Evolutionary conservation across 2,797 vertebrate species (phyloP), one percentile per base, ranked within the genome.

Genomic region (Fistularia commersonii): DNA sequence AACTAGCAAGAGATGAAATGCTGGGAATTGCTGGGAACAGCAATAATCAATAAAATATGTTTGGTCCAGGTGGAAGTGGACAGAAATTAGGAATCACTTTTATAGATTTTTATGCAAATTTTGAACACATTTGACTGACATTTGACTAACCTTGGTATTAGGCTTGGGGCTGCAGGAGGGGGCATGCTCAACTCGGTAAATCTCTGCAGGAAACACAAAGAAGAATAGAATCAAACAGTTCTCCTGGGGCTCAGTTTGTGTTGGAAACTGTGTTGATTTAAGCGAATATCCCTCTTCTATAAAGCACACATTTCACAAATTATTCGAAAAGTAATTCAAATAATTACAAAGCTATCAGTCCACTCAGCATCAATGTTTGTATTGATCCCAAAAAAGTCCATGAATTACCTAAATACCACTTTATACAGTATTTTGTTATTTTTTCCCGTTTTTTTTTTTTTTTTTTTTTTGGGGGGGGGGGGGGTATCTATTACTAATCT

Each of bases 131-230:
- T 39, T 1, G 33, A 35, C n/a, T n/a, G n/a, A 39, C 33, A 12
- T 7, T 48, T 56, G 14, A 72, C 87, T 78, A 82, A 98, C 97
- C 95, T 93, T 43, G 92, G 87, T 50, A 92, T 68, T 33, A 93
- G 83, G 60, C 92, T 89, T 44, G 90, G 91, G 44, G 85, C 86
- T 52, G 93, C 56, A 11, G 93, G 79, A 1, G 92, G 91, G 45
- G 94, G 88, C 85, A 94, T 72, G 54, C 88, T 90, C 60, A 93
- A 88, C 64, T 98, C 96, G 55, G 91, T 78, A 8, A 94, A 96
- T 62, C 94, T 93, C 96, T 99, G 84, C 9, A 34, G 50, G 51
- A 45, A 41, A 66, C 7, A 53, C 31, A 33, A 6, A 61, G 40
- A 69, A 44, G 57, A 6, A 45, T 7, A 33, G 11, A 41, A 11